These are phyloP conservation scores for Eutolmus rufibarbis DNA, from an alignment of 2,888 invertebrate genomes.

Conservation along the genomic window DNA sequence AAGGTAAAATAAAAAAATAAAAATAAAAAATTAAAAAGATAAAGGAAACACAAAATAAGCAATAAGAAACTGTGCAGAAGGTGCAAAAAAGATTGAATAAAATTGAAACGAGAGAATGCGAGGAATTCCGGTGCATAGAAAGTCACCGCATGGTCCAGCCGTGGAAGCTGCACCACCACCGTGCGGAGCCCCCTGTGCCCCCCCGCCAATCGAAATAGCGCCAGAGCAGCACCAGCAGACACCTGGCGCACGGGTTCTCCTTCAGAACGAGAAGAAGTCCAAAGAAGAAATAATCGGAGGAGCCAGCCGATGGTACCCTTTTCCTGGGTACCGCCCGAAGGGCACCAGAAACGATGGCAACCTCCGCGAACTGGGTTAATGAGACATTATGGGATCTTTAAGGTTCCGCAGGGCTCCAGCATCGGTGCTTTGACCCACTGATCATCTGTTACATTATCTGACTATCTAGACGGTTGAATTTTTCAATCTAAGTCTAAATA, in stretches of 20 bases:
- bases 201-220: not conserved
- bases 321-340: not conserved
- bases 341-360: not conserved
- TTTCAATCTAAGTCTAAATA: no score
- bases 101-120: not conserved
- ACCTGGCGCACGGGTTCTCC: not conserved
- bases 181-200: not conserved
- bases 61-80: not conserved
- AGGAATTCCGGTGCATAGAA: slow-evolving; percentile 9
- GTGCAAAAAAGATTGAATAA: not conserved
- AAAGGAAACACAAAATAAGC: not conserved
- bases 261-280: no score
- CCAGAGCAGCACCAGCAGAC: not conserved
- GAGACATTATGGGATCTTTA: not conserved
- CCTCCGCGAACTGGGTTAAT: not conserved
- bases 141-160: not conserved
- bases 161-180: not conserved
- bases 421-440: not conserved
- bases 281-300: no score
- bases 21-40: not conserved
- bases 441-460: not conserved
- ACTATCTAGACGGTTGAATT: not conserved
- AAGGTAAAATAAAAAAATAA: not conserved
- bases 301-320: not conserved
- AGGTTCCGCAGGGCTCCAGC: not conserved